A percentile compares a stretch with the other conserved stretches of the same genome.
Evolutionary conservation across 2,113 vertebrate genomes (phyloP).

Genomic region (Acrocephalus kingi): DNA sequence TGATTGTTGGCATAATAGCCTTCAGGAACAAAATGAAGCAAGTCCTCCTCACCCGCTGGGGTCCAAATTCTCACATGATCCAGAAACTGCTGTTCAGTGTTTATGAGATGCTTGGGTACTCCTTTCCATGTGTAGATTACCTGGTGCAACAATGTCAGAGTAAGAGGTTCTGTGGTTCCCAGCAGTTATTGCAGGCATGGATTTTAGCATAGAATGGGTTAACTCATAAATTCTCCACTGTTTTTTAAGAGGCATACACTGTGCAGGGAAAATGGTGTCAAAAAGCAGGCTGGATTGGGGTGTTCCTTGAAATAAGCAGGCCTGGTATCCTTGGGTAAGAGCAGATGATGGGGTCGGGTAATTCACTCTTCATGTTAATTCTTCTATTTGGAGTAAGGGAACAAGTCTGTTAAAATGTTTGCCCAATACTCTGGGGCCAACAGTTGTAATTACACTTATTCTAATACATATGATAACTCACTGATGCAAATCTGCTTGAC

Average conservation of each 20-base stretch:
- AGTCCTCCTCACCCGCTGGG: background rate
- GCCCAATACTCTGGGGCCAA: constrained; percentile 3
- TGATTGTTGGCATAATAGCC: background rate
- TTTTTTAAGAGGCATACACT: background rate
- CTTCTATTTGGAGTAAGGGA: constrained; percentile 31
- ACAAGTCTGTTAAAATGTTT: constrained; percentile 45
- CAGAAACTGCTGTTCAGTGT: background rate
- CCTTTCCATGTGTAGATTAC: background rate
- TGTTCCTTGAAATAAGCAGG: background rate
- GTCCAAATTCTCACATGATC: background rate
- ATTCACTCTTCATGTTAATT: constrained; percentile 32
- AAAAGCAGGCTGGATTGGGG: background rate
- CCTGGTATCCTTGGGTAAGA: background rate
- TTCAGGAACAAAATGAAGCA: background rate
- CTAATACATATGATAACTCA: constrained; percentile 22
- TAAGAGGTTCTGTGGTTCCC: background rate
- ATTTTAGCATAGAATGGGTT: background rate
- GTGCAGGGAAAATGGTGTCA: constrained; percentile 25
- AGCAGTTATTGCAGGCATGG: background rate
- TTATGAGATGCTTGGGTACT: background rate
- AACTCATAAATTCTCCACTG: background rate
- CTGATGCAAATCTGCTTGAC: constrained; percentile 30
- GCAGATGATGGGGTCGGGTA: background rate
- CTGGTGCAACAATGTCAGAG: background rate
- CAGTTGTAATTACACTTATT: constrained; percentile 21